A percentile compares a stretch with the other conserved stretches of the same genome.
Evolutionary conservation across 2,113 vertebrate species (phyloP).

Genomic region (Lasiurus borealis): DNA sequence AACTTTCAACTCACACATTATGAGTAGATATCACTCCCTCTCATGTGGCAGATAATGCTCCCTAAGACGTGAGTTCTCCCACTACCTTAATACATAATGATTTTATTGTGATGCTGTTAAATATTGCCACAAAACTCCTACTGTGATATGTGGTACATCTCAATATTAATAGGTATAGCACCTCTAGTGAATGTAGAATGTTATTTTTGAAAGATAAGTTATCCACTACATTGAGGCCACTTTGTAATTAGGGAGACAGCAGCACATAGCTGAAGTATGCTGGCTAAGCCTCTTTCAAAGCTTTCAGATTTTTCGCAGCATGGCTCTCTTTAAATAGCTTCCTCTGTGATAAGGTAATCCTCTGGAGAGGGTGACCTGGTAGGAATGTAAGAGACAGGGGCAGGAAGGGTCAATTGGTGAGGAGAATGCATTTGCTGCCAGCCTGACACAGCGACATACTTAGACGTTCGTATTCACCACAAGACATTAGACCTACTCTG

Average conservation of each 20-base stretch:
- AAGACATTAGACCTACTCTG: slow-evolving; percentile 47
- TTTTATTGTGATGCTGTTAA: not conserved
- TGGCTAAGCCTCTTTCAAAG: slow-evolving; percentile 14
- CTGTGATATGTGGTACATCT: not conserved
- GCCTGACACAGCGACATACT: slow-evolving; percentile 19
- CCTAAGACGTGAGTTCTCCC: not conserved
- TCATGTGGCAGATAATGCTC: not conserved
- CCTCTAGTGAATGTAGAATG: slow-evolving; percentile 17
- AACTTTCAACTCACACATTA: not conserved
- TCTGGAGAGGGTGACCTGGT: not conserved
- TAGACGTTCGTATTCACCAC: slow-evolving; percentile 25
- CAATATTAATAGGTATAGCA: not conserved
- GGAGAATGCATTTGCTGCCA: slow-evolving; percentile 4
- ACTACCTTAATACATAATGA: not conserved
- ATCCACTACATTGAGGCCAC: not conserved
- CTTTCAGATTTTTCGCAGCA: not conserved
- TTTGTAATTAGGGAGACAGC: not conserved
- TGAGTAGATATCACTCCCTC: not conserved
- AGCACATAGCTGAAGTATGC: not conserved
- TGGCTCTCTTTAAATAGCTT: not conserved
- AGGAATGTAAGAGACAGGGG: not conserved
- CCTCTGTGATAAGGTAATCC: slow-evolving; percentile 21
- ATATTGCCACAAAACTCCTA: not conserved
- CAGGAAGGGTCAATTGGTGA: slow-evolving; percentile 28
- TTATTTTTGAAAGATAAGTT: not conserved